Evolutionary conservation across 1,140 invertebrate species (phyloP).

Genomic region (Lerema accius): DNA sequence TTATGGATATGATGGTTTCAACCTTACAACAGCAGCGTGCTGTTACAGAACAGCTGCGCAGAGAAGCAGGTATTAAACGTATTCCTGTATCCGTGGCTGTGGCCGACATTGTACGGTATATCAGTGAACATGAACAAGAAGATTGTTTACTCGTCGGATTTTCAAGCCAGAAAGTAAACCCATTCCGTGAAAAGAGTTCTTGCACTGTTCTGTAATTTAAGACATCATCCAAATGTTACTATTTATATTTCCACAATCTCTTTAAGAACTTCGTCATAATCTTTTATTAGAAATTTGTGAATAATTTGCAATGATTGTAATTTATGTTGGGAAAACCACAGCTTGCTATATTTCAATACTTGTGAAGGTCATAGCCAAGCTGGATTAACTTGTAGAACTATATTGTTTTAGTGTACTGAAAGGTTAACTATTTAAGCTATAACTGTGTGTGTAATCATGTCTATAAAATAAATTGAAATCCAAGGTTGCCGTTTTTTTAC

Average conservation of each 20-base stretch:
- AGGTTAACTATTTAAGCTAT: neutral
- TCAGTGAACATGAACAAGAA: slow-evolving; percentile 95
- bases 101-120: slow-evolving; percentile 96
- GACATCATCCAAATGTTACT: slow-evolving; percentile 18
- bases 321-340: too few relatives aligned
- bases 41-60: slow-evolving; percentile 95
- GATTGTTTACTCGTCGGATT: slow-evolving; percentile 98
- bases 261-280: too few relatives aligned
- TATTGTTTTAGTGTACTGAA: neutral
- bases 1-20: slow-evolving; percentile 95
- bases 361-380: too few relatives aligned
- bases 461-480: neutral
- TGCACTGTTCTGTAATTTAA: slow-evolving; percentile 91
- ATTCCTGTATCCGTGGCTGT: slow-evolving; percentile 94
- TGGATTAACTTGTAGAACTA: neutral
- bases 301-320: slow-evolving; percentile 26
- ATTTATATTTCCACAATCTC: too few relatives aligned
- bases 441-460: neutral
- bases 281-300: too few relatives aligned
- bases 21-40: slow-evolving; percentile 95
- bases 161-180: slow-evolving; percentile 97
- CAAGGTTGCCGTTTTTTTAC: neutral
- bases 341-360: too few relatives aligned
- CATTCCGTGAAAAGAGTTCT: slow-evolving; percentile 97
- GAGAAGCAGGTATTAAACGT: slow-evolving; percentile 95